These are phyloP conservation scores for Babylonia areolata DNA, from an alignment of 1,140 invertebrate species.

Conservation along the genomic window DNA sequence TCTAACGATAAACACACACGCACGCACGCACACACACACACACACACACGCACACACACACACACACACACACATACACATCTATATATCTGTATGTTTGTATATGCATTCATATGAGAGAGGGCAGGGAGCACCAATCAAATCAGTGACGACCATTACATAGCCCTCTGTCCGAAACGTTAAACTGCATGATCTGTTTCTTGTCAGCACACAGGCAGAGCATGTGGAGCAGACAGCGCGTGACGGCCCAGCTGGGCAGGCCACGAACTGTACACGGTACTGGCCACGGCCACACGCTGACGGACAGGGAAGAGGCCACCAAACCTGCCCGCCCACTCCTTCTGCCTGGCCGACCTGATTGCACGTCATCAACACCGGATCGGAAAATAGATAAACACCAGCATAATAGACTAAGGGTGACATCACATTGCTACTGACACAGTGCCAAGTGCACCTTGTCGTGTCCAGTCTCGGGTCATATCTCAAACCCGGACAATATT, in stretches of 20 bases:
- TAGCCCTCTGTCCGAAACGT: no score
- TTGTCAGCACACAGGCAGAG: not conserved
- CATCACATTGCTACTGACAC: not conserved
- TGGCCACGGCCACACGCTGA: not conserved
- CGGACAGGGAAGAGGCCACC: not conserved
- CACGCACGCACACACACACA: no score
- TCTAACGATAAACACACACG: no score
- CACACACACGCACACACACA: no score
- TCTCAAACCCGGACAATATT: no score
- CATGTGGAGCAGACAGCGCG: not conserved
- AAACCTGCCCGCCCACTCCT: not conserved
- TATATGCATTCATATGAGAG: no score
- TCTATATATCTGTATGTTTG: no score
- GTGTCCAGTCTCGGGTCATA: no score
- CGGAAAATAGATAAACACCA: constrained; percentile 18
- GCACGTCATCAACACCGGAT: not conserved
- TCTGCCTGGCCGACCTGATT: not conserved
- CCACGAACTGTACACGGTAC: not conserved
- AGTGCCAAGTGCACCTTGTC: not conserved
- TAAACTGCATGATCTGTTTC: no score
- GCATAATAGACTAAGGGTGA: constrained; percentile 18
- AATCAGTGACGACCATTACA: no score
- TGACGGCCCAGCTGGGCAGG: not conserved
- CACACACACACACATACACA: no score
- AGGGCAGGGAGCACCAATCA: no score